These are phyloP conservation scores for Caranx melampygus DNA, from an alignment of 2,113 vertebrate genomes.

Conservation along the genomic window DNA sequence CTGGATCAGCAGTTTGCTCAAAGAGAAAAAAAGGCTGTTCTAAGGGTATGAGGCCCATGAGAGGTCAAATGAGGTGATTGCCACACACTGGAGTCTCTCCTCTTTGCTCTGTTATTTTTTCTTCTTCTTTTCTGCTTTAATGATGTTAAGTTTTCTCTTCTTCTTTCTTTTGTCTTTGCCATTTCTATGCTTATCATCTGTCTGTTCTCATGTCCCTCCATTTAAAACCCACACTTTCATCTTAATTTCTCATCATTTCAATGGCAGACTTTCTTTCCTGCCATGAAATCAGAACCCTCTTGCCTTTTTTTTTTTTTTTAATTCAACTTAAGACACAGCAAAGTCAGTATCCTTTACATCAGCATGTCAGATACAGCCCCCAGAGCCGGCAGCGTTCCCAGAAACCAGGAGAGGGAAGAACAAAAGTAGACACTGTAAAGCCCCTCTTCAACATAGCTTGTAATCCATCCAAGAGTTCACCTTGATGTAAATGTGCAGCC, in stretches of 20 bases:
- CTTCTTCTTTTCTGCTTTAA: not conserved
- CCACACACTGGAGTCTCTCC: not conserved
- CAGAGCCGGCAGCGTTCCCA: not conserved
- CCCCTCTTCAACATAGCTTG: constrained; percentile 36
- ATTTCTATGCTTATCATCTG: not conserved
- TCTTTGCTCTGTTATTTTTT: not conserved
- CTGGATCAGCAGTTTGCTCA: constrained; percentile 64
- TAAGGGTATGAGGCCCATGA: not conserved
- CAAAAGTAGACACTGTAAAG: not conserved
- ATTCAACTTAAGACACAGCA: constrained; percentile 53
- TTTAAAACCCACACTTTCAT: not conserved
- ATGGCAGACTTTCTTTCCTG: constrained; percentile 22
- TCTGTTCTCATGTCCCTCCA: not conserved
- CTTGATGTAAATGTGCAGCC: constrained; percentile 76
- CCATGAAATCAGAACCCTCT: constrained; percentile 43
- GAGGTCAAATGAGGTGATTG: not conserved
- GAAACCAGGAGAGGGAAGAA: constrained; percentile 9
- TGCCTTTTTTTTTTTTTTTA: constrained; percentile 4
- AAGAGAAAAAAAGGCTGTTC: constrained; percentile 18
- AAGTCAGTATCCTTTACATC: constrained; percentile 57
- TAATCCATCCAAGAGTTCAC: constrained; percentile 61
- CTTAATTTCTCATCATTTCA: constrained; percentile 18
- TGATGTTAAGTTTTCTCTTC: not conserved
- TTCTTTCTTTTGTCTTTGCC: not conserved
- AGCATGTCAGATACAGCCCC: constrained; percentile 26